These are phyloP conservation scores for Harpagus bidentatus DNA, from an alignment of 2,113 vertebrate genomes.

Conservation along the genomic window DNA sequence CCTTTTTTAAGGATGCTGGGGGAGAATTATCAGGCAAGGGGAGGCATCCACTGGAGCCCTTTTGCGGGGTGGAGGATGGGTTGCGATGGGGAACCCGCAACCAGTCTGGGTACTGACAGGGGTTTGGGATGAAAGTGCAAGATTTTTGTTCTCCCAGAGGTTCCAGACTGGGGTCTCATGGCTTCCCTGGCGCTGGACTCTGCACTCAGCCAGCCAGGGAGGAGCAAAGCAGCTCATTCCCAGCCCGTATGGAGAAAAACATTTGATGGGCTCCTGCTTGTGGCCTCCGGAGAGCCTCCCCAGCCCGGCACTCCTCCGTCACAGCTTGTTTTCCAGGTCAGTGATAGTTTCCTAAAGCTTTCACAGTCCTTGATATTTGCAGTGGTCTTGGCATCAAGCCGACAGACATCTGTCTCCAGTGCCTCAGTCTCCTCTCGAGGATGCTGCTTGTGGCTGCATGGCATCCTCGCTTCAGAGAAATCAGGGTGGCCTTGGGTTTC, in stretches of 20 bases:
- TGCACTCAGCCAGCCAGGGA: neutral
- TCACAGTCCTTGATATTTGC: neutral
- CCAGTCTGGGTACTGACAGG: fast-evolving
- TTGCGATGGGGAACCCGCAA: neutral
- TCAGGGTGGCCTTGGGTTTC: neutral
- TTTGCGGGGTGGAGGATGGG: neutral
- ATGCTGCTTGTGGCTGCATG: neutral
- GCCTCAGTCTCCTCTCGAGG: neutral
- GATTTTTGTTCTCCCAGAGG: neutral
- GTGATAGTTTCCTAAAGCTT: neutral
- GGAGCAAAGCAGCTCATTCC: neutral
- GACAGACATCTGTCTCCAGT: neutral
- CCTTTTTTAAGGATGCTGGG: neutral
- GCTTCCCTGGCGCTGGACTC: fast-evolving
- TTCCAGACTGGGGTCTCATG: fast-evolving
- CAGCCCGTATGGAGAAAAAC: neutral
- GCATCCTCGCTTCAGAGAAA: neutral
- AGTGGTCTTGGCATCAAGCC: slow-evolving; percentile 2
- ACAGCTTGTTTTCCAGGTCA: slow-evolving; percentile 27
- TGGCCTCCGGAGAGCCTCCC: neutral
- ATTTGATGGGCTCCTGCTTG: neutral
- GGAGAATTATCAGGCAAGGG: neutral
- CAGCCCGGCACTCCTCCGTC: neutral
- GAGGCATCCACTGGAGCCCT: neutral
- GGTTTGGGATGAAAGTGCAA: neutral